Evolutionary conservation across 2,888 invertebrate species (phyloP), one percentile per base, ranked within the genome.

Genomic region (Galerucella pusilla): DNA sequence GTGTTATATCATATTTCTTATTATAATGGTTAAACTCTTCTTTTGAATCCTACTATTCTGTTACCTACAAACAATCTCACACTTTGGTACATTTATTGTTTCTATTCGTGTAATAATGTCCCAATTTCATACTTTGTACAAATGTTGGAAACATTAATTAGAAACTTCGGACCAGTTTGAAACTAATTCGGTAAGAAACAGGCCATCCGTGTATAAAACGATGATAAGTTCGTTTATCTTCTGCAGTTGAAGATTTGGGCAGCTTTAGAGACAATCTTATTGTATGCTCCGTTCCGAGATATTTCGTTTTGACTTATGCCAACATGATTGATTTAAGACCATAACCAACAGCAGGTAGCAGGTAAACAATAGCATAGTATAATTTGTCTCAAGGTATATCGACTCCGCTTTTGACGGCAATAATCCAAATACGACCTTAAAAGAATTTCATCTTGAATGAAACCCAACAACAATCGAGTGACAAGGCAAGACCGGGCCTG

Each of bases 181-280:
- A 73, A 68, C 68, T 73, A 73, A 73, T 67, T 73, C 54, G 42
- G 49, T 73, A 68, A 73, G 73, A 73, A 73, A 52, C 68, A 73
- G 60, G 68, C 61, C 73, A 73, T 63, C 73, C 59, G 73, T 73
- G 59, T 61, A 65, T 42, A 68, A 46, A 68, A 73, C 35, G 28
- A 28, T 28, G 73, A 66, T 68, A 59, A 68, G 46, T 73, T 73
- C 35, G 68, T 68, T 73, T 68, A 61, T 70, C 69, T 70, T 49
- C 69, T 61, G 69, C 49, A 35, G 20, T 61, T 61, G 61, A 52
- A 73, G 52, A 68, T 68, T 20, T 60, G 20, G 25, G 11, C 42
- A 10, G 25, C 25, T 59, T 59, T 4, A 2, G 1, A 60, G 28
- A 60, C 11, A 60, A 60, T 52, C n/a, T 52, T 52, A 52, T 52